These are phyloP conservation scores for Sinocyclocheilus maitianheensis DNA, from an alignment of 2,113 vertebrate genomes.

Conservation along the genomic window DNA sequence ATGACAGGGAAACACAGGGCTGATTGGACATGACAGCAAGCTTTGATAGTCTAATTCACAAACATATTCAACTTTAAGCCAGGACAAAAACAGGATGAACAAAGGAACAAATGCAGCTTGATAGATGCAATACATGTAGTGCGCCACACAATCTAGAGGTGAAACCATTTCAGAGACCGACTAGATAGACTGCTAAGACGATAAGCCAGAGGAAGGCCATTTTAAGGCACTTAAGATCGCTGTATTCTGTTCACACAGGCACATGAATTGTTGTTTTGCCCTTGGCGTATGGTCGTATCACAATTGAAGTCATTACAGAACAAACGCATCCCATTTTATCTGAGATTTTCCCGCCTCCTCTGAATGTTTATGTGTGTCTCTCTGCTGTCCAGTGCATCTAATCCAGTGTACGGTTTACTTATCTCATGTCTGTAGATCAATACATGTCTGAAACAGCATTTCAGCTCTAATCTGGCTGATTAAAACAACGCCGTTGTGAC, in stretches of 20 bases:
- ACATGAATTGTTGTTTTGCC: constrained; percentile 21
- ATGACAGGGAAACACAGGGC: constrained; percentile 29
- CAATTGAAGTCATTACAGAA: constrained; percentile 22
- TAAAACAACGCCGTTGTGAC: background rate
- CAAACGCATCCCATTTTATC: constrained; percentile 21
- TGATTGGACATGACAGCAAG: constrained; percentile 40
- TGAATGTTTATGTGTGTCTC: constrained; percentile 4
- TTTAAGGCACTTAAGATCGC: constrained; percentile 6
- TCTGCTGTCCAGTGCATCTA: constrained; percentile 23
- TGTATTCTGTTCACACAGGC: constrained; percentile 25
- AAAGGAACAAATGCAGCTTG: constrained; percentile 11
- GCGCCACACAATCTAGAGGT: background rate
- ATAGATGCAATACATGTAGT: background rate
- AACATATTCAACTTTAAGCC: constrained; percentile 17
- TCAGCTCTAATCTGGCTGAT: background rate
- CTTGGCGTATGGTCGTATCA: constrained; percentile 12
- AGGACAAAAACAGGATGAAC: constrained; percentile 29
- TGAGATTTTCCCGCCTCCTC: background rate
- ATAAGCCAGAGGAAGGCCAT: constrained; percentile 31
- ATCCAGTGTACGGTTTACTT: constrained; percentile 16
- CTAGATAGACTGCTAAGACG: background rate
- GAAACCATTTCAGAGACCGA: constrained; percentile 18
- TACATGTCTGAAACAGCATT: constrained; percentile 4
- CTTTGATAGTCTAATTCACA: constrained; percentile 45
- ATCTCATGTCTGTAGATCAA: constrained; percentile 31